Evolutionary conservation across 2,797 vertebrate genomes (phyloP).

Genomic region (Phylloscopus collybita): DNA sequence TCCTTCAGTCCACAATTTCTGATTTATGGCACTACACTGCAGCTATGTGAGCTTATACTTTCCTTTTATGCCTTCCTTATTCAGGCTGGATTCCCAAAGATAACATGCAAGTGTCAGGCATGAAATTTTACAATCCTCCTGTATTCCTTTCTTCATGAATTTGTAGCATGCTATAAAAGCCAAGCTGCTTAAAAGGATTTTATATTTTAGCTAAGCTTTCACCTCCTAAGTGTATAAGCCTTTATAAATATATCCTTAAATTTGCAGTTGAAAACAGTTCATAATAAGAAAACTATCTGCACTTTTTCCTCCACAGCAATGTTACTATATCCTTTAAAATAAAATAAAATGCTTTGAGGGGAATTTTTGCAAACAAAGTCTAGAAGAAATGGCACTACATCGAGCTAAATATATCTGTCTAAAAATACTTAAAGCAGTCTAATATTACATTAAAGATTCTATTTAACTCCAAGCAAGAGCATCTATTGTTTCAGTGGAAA

Average conservation of each 20-base stretch:
- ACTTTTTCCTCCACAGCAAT: background rate
- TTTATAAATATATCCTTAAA: conserved; percentile 24
- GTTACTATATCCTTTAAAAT: background rate
- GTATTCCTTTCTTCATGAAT: conserved; percentile 53
- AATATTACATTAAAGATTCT: background rate
- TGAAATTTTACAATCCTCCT: conserved; percentile 63
- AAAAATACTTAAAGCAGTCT: background rate
- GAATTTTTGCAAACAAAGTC: background rate
- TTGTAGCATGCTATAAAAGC: conserved; percentile 45
- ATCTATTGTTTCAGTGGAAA: background rate
- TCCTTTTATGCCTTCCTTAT: conserved; percentile 4
- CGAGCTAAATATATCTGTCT: background rate
- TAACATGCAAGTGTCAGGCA: conserved; percentile 43
- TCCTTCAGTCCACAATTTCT: conserved; percentile 12
- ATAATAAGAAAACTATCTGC: background rate
- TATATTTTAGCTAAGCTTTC: conserved; percentile 44
- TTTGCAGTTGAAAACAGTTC: conserved; percentile 16
- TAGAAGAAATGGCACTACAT: background rate
- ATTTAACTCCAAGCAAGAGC: background rate
- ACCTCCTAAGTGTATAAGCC: conserved; percentile 15
- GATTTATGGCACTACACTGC: background rate
- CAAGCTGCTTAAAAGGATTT: conserved; percentile 57
- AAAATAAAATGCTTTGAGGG: background rate
- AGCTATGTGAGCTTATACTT: conserved; percentile 4
- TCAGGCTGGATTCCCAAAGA: conserved; percentile 55